Evolutionary conservation across 2,797 vertebrate genomes (phyloP), one percentile per base, ranked within the genome.

Genomic region (Tauraco hartlaubi): DNA sequence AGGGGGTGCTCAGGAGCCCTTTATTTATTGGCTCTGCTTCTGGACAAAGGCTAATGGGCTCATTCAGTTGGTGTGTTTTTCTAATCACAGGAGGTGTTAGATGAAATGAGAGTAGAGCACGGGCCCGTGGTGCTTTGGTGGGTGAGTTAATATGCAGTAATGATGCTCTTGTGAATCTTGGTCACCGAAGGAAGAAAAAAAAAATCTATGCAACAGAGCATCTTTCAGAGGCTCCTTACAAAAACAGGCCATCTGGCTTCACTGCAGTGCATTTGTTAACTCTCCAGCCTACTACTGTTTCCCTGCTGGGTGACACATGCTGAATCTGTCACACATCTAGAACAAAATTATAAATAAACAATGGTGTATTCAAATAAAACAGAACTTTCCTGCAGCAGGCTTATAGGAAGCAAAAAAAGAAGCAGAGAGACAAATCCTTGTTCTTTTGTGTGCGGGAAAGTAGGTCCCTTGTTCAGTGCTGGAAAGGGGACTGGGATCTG

Each of bases 291-390:
- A 69, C 92, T 87, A 49, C 56, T 69, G 75, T 96, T 96, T 85
- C 85, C 90, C 94, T 88, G 77, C 96, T 96, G 89, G 71, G 92
- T 76, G 92, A 95, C 77, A 83, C 78, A 94, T 44, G 79, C 72
- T 67, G 88, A 95, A 96, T 95, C 90, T 97, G 94, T 90, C 95
- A 94, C 71, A 93, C 58, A 91, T 67, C 76, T 96, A 95, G 91
- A 62, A 94, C 73, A 87, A 92, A 97, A 93, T 94, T 94, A 95
- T 95, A 94, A 97, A 96, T 96, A 95, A 96, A 73, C 95, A 95
- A 95, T 79, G 41, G 63, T 41, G 63, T 73, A 81, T 93, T 96
- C 92, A 90, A 95, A 92, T 91, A 95, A 74, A 96, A 81, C 73
- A 93, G 79, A 87, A 84, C 23, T 94, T 81, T 80, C 22, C 31